Percentiles rank a stretch among this genome's conserved stretches.
phyloP scores from a whole-genome alignment of 2,797 vertebrate genomes.

The Lates japonicus region DNA sequence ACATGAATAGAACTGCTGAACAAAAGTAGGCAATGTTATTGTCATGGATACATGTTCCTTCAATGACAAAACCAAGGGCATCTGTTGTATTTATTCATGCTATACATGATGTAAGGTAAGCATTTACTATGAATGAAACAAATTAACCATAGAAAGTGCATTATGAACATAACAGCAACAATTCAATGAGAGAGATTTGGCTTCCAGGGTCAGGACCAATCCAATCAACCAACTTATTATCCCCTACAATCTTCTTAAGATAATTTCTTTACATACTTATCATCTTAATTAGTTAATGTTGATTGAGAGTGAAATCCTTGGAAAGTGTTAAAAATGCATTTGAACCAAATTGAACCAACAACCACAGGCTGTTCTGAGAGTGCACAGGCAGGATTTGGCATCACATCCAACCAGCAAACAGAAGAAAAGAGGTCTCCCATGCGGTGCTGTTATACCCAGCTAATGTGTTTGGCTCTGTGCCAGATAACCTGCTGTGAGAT shows the following conservation, averaged over 20 bases:
- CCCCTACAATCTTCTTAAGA: background rate
- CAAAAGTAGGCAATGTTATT: background rate
- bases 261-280: background rate
- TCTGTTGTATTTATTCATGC: background rate
- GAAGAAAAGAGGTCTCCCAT: background rate
- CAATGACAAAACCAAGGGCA: background rate
- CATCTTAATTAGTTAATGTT: background rate
- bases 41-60: background rate
- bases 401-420: constrained; percentile 8
- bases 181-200: background rate
- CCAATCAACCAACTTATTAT: background rate
- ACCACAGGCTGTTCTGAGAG: background rate
- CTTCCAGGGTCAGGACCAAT: background rate
- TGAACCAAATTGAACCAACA: no score
- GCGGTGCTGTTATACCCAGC: background rate
- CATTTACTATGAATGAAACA: background rate
- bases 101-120: background rate
- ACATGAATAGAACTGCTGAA: background rate
- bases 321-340: background rate
- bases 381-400: background rate
- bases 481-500: background rate
- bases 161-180: background rate
- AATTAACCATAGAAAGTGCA: background rate
- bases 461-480: constrained; percentile 12
- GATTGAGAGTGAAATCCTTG: background rate